Base-by-base conservation (phyloP, 2,888 invertebrate species). In the Reticulitermes lucifugus region DNA sequence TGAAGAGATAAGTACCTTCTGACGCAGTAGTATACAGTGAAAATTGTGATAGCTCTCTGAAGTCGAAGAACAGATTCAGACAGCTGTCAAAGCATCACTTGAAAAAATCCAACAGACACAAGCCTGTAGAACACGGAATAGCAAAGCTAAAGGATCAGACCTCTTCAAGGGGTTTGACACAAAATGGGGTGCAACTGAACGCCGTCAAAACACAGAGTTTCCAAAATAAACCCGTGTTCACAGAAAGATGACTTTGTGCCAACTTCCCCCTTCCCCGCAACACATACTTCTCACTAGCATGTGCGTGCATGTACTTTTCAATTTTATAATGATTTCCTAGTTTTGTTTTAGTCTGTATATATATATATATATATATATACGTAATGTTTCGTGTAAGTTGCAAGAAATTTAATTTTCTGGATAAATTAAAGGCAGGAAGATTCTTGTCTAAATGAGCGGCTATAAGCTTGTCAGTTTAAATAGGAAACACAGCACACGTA, bases 201-300 rank as follows among this genome's bases (percentile, higher is more conserved):
- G 79, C 79, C 51, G 79, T 79, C 79, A 79, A 79, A 79, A 79
- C 79, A 79, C 79, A 1, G 10, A 46, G 55, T 79, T 79, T 79
- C 51, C 79, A 79, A 79, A 79, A 79, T 79, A 79, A 79, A 79
- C 51, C 79, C 7, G 25, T 25, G 65, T 25, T 65, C 25, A 10
- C 6, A 25, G n/a, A n/a, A 65, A 65, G 65, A 65, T 2, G 10
- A 65, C 65, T 65, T 65, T 65, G 65, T 65, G 65, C 65, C 65
- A 65, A 65, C 6, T 5, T 2, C 65, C 65, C 41, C 77, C 22
- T 25, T 46, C 77, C 55, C 25, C 25, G 25, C 55, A 14, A n/a
- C 9, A 46, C 6, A 12, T 6, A 46, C 65, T 65, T 60, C 65
- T 25, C 6, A n/a, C 12, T n/a, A 7, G 14, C 18, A n/a, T 25